Evolutionary conservation across 2,888 invertebrate species (phyloP), one percentile per base, ranked within the genome.

Genomic region (Drosophila greeni): DNA sequence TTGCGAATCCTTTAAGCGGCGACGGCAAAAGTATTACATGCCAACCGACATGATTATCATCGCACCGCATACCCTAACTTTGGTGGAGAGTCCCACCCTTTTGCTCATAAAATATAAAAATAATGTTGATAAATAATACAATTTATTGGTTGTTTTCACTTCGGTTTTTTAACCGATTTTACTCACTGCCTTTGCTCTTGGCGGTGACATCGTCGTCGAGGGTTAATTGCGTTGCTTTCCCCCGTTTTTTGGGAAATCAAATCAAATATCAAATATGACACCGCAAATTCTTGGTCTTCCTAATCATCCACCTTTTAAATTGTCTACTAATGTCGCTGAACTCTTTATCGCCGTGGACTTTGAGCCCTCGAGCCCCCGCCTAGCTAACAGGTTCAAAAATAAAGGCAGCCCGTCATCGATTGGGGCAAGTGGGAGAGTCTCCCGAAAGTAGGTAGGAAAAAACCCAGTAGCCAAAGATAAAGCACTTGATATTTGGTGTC

Each of bases 1-100:
- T 82, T 82, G 74, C 72, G 80, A 59, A 80, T 80, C 72, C 82
- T 74, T 80, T 59, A 57, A 73, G 64, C 75, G 53, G 66, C 75
- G 67, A 75, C 70, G 65, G 62, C 69, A 72, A 70, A 67, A 58
- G 59, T 73, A 74, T 79, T 82, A 76, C 80, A 76, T 70, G 66
- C 70, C 76, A 64, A 55, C 62, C 68, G 64, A 74, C 70, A 72
- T 82, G 72, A 72, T 76, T 74, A 76, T 76, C 70, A 47, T 47
- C 49, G 31, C 9, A 4, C 8, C 2, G 16, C 31, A 12, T 59
- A 34, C 69, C 16, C 69, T 67, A 12, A 24, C 52, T 11, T 29
- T 1, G 1, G 6, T 0, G 1, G 7, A 18, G 52, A 31, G 31
- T 53, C 60, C 23, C 31, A 43, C 49, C 40, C 16, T n/a, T 11